Percentiles rank a stretch among this genome's conserved stretches.
phyloP scores from a whole-genome alignment of 2,888 invertebrate genomes.

The Parapristionchus giblindavisi region DNA sequence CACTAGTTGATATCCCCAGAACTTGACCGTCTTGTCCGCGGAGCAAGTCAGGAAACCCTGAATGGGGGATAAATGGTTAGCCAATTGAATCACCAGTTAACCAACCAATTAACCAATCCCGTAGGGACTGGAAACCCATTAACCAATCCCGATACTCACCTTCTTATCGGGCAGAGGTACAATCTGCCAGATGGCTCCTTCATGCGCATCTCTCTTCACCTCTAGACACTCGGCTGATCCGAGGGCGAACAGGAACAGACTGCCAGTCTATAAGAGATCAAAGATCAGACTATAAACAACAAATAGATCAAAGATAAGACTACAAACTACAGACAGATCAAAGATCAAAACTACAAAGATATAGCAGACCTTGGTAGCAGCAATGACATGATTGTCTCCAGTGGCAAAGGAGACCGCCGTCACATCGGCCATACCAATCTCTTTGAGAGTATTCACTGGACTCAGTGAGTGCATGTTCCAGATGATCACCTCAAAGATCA shows the following conservation, averaged over 20 bases:
- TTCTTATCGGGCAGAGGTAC: slow-evolving; percentile 81
- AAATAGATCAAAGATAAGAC: too few species aligned
- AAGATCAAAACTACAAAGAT: too few species aligned
- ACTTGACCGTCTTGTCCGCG: slow-evolving; percentile 87
- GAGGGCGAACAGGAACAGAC: slow-evolving; percentile 55
- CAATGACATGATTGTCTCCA: slow-evolving; percentile 87
- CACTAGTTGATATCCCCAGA: slow-evolving; percentile 91
- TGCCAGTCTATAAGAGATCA: slow-evolving; percentile 70
- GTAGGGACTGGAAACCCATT: background rate
- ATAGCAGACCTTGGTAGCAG: slow-evolving; percentile 80
- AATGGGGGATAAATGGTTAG: slow-evolving; percentile 54
- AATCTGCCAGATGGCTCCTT: slow-evolving; percentile 82
- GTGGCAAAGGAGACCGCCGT: slow-evolving; percentile 84
- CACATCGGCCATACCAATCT: slow-evolving; percentile 76
- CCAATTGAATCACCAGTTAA: background rate
- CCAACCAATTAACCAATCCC: background rate
- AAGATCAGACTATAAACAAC: too few species aligned
- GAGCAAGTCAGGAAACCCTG: slow-evolving; percentile 79
- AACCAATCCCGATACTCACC: slow-evolving; percentile 72
- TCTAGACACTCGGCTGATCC: slow-evolving; percentile 67
- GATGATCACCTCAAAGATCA: slow-evolving; percentile 85
- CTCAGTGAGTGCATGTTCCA: slow-evolving; percentile 81
- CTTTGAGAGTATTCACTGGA: slow-evolving; percentile 79
- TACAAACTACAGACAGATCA: too few species aligned
- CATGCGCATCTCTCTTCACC: slow-evolving; percentile 81